Base-by-base conservation (phyloP, 2,113 vertebrate species). In the Seriola rivoliana region DNA sequence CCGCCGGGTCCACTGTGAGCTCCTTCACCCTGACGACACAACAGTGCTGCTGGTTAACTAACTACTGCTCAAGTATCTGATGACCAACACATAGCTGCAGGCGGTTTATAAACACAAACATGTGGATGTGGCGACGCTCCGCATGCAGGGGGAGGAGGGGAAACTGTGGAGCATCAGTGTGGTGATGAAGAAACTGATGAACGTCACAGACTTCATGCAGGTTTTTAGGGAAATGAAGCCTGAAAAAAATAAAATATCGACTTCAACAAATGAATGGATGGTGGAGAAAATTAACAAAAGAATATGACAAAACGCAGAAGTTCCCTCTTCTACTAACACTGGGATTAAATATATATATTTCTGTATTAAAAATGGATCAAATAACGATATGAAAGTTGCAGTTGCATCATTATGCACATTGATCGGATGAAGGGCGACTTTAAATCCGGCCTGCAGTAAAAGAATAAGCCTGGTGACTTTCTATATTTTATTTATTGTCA, bases 1-100 rank as follows among this genome's bases (percentile, higher is more conserved):
- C 89, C 17, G 66, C 90, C 0, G 96, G 95, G 88, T 98, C 96
- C 8, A 97, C 95, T 0, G 91, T 94, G 73, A 99, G 88, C 90
- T 99, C 98, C 93, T 98, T 99, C 84, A 97, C 96, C 89, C 98
- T 99, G 83, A 44, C 9, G 62, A 90, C 73, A 89, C 58, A 76
- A 8, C 54, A 60, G 64, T 4, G 19, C 32, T 12, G 29, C 66
- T 1, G 14, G 63, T 72, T 59, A 25, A 85, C 16, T 1, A 13
- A 52, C 63, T 7, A 13, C 59, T 52, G 14, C 42, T 8, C n/a
- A 58, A 25, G 59, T 0, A 2, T 19, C 55, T 25, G 32, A 58
- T 0, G 65, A 79, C 44, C 55, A 19, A 21, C 59, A 0, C 69
- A 23, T 13, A 17, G 75, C 5, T 32, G 64, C 67, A 59, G 71